These are phyloP conservation scores for Pelosia muscerda DNA, from an alignment of 2,888 invertebrate genomes.

Conservation along the genomic window DNA sequence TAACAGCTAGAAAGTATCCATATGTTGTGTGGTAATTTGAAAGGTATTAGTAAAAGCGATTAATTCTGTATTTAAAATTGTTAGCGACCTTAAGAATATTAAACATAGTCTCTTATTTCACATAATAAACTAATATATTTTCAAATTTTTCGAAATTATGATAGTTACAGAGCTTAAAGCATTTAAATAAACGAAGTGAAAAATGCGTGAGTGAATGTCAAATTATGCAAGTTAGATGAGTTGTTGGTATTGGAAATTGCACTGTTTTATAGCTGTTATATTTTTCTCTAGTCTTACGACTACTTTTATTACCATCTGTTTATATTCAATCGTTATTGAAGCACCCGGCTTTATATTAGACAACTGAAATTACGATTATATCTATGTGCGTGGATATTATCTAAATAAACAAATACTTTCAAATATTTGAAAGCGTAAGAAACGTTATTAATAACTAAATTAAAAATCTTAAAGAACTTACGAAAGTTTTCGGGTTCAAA, in stretches of 20 bases:
- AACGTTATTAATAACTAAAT: too few relatives aligned
- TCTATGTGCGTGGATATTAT: neutral
- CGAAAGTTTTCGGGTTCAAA: neutral
- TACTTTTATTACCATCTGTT: conserved; percentile 9
- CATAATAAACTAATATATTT: neutral
- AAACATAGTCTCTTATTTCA: too few relatives aligned
- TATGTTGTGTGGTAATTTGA: too few relatives aligned
- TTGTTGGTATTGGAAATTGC: neutral
- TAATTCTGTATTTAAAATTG: too few relatives aligned
- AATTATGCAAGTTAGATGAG: neutral
- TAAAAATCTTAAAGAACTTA: neutral
- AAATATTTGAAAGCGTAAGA: neutral
- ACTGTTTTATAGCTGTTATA: conserved; percentile 8
- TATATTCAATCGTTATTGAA: conserved; percentile 18
- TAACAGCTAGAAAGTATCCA: too few relatives aligned
- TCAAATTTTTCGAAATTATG: neutral
- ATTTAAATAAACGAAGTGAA: neutral
- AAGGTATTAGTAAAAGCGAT: too few relatives aligned
- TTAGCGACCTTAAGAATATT: too few relatives aligned
- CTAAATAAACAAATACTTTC: neutral
- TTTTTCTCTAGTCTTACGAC: conserved; percentile 13
- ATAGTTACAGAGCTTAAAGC: neutral
- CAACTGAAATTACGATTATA: neutral
- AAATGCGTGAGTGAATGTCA: neutral
- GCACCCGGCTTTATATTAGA: neutral